These are phyloP conservation scores for Sebastes aleutianus DNA, from an alignment of 2,797 vertebrate genomes.

Conservation along the genomic window DNA sequence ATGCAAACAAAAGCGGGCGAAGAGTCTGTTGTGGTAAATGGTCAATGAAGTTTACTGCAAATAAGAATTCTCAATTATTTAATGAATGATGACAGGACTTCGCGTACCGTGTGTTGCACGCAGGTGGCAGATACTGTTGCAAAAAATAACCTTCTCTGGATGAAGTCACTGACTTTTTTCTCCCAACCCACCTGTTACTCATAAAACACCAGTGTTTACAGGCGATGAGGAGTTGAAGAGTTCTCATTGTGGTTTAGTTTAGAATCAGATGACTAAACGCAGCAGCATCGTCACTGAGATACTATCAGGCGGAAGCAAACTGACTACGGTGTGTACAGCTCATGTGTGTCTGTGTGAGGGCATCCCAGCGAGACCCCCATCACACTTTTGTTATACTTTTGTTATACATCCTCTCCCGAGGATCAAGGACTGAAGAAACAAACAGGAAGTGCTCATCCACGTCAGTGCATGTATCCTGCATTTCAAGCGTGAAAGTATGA, in stretches of 20 bases:
- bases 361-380: slow-evolving; percentile 4
- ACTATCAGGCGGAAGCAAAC: slow-evolving; percentile 33
- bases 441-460: neutral
- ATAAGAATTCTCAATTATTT: neutral
- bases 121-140: neutral
- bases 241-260: slow-evolving; percentile 57
- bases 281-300: slow-evolving; percentile 37
- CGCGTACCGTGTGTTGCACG: neutral
- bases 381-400: slow-evolving; percentile 20
- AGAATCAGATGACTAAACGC: slow-evolving; percentile 59
- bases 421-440: neutral
- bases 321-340: neutral
- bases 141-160: neutral
- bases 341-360: slow-evolving; percentile 27
- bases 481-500: neutral
- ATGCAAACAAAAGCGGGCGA: slow-evolving; percentile 30
- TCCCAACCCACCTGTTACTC: slow-evolving; percentile 65
- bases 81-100: neutral
- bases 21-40: neutral
- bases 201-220: slow-evolving; percentile 69
- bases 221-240: slow-evolving; percentile 32
- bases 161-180: neutral
- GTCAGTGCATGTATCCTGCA: neutral
- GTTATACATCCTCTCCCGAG: slow-evolving; percentile 18
- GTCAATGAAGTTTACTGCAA: neutral